Percentiles rank a stretch among this genome's conserved stretches.
phyloP scores from a whole-genome alignment of 2,113 vertebrate genomes.

The Gila orcuttii region DNA sequence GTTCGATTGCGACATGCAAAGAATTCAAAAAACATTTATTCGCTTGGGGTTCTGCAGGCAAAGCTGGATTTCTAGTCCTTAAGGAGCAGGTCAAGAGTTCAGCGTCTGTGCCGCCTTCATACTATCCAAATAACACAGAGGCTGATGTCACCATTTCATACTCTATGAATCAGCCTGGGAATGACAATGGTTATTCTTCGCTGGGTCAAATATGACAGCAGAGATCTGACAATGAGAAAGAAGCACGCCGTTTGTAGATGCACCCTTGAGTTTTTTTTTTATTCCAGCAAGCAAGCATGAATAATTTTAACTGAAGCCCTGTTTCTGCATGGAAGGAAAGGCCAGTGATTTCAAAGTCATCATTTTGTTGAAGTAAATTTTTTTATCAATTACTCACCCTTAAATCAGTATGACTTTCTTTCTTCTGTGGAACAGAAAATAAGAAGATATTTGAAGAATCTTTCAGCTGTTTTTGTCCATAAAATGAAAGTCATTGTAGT shows the following conservation, averaged over 20 bases:
- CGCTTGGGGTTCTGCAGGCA: not conserved
- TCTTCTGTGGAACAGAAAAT: not conserved
- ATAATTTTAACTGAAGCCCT: not conserved
- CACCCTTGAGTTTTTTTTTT: not conserved
- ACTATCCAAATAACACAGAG: conserved; percentile 6
- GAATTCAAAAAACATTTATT: not conserved
- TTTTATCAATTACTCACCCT: not conserved
- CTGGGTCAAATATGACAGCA: conserved; percentile 4
- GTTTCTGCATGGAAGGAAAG: not conserved
- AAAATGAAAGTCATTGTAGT: not conserved
- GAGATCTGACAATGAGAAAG: conserved; percentile 11
- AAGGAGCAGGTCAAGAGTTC: conserved; percentile 24
- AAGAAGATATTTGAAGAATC: not conserved
- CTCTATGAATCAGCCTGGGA: not conserved
- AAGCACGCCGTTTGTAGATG: not conserved
- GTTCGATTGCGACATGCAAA: not conserved
- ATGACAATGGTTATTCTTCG: not conserved
- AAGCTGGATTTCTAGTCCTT: conserved; percentile 32
- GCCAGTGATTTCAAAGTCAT: not conserved
- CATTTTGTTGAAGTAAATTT: not conserved
- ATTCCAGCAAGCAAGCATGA: not conserved
- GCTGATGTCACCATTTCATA: conserved; percentile 24
- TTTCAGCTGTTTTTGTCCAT: not conserved
- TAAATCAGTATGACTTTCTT: not conserved
- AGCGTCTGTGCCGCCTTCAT: not conserved